Conservation (phyloP, 2,113 vertebrate genomes). For the Peromyscus polionotus region DNA sequence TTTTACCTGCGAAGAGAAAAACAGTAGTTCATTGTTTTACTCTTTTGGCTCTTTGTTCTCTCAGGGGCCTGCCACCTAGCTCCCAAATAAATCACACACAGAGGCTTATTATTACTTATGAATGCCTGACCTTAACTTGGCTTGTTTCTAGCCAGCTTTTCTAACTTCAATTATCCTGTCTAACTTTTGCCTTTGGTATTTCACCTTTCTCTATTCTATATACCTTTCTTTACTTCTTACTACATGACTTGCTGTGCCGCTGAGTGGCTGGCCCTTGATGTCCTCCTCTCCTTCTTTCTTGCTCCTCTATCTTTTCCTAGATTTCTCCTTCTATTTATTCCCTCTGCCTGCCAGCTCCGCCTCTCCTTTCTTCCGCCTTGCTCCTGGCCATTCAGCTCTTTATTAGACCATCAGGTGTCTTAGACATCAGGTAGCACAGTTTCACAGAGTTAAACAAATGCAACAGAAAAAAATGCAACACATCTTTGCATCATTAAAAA, state of each 20-base stretch:
- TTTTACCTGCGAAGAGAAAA: conserved; percentile 22
- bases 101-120: not conserved
- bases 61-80: not conserved
- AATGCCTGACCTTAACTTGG: not conserved
- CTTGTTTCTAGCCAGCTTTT: not conserved
- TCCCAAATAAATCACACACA: not conserved
- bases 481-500: not conserved
- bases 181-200: not conserved
- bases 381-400: not conserved
- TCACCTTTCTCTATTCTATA: not conserved
- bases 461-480: not conserved
- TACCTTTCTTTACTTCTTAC: not conserved
- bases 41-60: not conserved
- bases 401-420: not conserved
- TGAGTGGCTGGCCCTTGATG: not conserved
- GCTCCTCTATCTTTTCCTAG: not conserved
- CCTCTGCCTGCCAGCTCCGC: not conserved
- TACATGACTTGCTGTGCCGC: not conserved
- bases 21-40: not conserved
- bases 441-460: not conserved
- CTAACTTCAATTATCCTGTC: not conserved
- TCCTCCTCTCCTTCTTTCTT: not conserved
- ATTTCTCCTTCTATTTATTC: not conserved
- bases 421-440: not conserved
- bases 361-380: not conserved